Evolutionary conservation across 2,113 vertebrate species (phyloP).

Genomic region (Podarcis cretensis): DNA sequence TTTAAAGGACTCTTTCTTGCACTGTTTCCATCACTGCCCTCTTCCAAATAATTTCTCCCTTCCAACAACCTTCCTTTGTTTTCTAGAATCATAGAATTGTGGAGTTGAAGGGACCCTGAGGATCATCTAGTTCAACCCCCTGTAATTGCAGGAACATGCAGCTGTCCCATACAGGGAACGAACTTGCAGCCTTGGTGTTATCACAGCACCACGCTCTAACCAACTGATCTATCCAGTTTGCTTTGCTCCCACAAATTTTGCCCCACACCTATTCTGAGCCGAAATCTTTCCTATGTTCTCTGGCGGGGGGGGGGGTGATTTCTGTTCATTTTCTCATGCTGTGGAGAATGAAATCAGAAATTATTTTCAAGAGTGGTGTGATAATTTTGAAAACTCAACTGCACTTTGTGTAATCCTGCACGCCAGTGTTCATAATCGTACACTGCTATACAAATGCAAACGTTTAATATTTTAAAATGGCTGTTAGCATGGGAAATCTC

Average conservation of each 20-base stretch:
- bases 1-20: neutral
- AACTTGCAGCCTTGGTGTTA: no score
- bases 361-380: neutral
- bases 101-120: no score
- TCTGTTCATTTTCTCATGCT: neutral
- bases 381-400: neutral
- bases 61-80: neutral
- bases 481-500: neutral
- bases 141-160: neutral
- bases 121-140: neutral
- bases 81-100: neutral
- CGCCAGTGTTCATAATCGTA: neutral
- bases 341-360: neutral
- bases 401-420: neutral
- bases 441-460: neutral
- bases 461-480: slow-evolving; percentile 3
- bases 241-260: neutral
- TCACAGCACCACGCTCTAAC: no score
- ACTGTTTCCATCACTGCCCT: neutral
- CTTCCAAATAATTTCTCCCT: neutral
- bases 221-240: no score
- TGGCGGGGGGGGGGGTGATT: neutral
- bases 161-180: neutral
- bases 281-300: neutral
- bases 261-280: neutral